Percentiles rank a stretch among this genome's conserved stretches.
Conservation (phyloP, 2,113 vertebrate genomes). For the Rhadina sibilatrix region DNA sequence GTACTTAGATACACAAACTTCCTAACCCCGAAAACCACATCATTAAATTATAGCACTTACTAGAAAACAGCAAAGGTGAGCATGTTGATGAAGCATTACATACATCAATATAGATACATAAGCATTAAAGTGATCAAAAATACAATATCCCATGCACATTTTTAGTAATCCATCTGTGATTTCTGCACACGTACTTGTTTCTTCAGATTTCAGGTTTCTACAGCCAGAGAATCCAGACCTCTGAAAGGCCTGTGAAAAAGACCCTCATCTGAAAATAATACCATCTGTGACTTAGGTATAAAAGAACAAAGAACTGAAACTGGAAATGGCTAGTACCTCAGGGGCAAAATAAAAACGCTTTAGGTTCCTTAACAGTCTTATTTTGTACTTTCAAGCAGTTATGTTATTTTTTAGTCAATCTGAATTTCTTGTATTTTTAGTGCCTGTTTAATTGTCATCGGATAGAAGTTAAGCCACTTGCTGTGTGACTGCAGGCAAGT, state of each 20-base stretch:
- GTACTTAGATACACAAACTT: constrained; percentile 58
- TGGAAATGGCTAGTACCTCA: background rate
- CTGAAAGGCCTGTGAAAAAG: background rate
- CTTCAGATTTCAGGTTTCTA: background rate
- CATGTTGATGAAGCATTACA: background rate
- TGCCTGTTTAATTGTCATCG: background rate
- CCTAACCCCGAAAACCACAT: constrained; percentile 59
- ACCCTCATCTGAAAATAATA: background rate
- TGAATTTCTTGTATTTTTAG: constrained; percentile 12
- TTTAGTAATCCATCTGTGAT: background rate
- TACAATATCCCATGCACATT: background rate
- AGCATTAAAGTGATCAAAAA: background rate
- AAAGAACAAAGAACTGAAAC: background rate
- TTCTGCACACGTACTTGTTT: background rate
- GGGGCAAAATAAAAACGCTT: background rate
- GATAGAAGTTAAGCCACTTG: background rate
- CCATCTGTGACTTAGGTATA: background rate
- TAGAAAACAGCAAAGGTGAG: constrained; percentile 25
- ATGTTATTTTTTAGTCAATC: background rate
- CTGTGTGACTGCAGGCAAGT: constrained; percentile 31
- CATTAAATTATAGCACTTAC: constrained; percentile 43
- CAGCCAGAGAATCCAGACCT: background rate
- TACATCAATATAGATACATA: background rate
- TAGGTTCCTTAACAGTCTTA: background rate
- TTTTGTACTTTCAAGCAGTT: background rate